A percentile compares a stretch with the other conserved stretches of the same genome.
Evolutionary conservation across 2,797 vertebrate genomes (phyloP).

Genomic region (Gymnoscopelus microlampas): DNA sequence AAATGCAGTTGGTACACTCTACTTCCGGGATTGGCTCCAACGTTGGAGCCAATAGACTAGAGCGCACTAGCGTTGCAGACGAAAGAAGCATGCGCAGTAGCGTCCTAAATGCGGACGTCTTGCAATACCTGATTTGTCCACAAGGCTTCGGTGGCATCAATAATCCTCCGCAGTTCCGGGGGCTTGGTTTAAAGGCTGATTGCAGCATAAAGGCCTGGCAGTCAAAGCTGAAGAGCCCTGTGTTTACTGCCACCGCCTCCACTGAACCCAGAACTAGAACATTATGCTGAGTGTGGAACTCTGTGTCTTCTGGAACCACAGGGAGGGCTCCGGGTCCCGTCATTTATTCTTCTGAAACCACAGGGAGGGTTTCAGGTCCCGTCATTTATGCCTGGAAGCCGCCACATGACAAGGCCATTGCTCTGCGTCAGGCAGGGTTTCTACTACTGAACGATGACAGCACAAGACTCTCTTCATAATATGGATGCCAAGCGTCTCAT

Average conservation of each 20-base stretch:
- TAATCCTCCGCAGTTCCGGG: too few species aligned
- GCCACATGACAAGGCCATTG: conserved; percentile 61
- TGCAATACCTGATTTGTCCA: too few species aligned
- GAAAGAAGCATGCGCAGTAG: too few species aligned
- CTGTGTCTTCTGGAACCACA: conserved; percentile 47
- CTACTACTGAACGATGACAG: conserved; percentile 69
- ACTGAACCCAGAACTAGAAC: conserved; percentile 29
- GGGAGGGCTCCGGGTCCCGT: conserved; percentile 48
- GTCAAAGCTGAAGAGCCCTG: conserved; percentile 10
- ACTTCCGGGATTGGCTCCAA: too few species aligned
- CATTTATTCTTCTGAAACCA: conserved; percentile 58
- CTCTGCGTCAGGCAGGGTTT: conserved; percentile 57
- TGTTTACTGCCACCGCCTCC: conserved; percentile 19
- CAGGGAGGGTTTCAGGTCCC: conserved; percentile 45
- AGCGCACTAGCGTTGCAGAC: too few species aligned
- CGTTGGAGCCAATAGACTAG: too few species aligned
- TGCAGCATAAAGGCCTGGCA: not conserved
- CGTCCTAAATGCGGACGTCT: too few species aligned
- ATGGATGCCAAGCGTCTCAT: conserved; percentile 66
- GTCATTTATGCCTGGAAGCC: conserved; percentile 57
- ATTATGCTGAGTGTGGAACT: conserved; percentile 22
- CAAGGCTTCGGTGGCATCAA: too few species aligned
- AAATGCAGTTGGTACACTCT: too few species aligned
- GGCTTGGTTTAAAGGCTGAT: not conserved
- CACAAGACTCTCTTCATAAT: conserved; percentile 58